Base-by-base conservation (phyloP, 1,140 invertebrate species). In the Penaeus chinensis region DNA sequence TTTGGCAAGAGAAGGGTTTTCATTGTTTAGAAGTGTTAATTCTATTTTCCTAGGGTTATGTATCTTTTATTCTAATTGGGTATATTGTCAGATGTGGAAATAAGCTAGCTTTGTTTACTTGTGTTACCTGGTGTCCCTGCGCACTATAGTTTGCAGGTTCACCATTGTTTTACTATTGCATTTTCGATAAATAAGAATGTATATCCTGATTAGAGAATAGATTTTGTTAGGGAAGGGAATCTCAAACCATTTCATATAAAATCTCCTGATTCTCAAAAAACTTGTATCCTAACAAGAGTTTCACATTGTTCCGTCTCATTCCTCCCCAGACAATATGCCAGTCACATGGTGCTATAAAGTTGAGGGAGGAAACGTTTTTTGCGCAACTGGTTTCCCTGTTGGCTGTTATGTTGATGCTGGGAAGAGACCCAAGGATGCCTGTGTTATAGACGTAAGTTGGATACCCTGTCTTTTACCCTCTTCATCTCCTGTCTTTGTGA, bases 341-440 rank as follows among this genome's bases (percentile, higher is more conserved):
- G 92, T 95, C 18, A 94, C 98, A 0, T 99, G 97, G 96, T 99
- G 98, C 92, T 99, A 98, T 92, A 92, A 94, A 85, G 93, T 95
- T 32, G 78, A 89, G 60, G 87, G 82, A 20, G 96, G 97, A 89
- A 86, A 82, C 62, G 77, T 86, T 0, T 94, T 97, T 93, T 99
- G 98, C 92, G 97, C 95, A 74, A 97, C 96, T 85, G 98, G 98
- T 61, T 99, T 99, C 92, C 98, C 98, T 1, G 98, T 99, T 95
- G 99, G 99, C n/a, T 99, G 99, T 92, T 97, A 96, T 92, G 94
- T 95, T 63, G 93, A 94, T 88, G 93, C 94, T 90, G 90, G 93
- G 19, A 93, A 93, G 66, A 92, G 92, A 54, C 92, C 92, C 66
- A 94, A 94, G 91, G 95, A 95, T 90, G 93, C 94, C 22, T 96